These are phyloP conservation scores for Petaurus breviceps DNA, from an alignment of 2,113 vertebrate genomes.

Conservation along the genomic window DNA sequence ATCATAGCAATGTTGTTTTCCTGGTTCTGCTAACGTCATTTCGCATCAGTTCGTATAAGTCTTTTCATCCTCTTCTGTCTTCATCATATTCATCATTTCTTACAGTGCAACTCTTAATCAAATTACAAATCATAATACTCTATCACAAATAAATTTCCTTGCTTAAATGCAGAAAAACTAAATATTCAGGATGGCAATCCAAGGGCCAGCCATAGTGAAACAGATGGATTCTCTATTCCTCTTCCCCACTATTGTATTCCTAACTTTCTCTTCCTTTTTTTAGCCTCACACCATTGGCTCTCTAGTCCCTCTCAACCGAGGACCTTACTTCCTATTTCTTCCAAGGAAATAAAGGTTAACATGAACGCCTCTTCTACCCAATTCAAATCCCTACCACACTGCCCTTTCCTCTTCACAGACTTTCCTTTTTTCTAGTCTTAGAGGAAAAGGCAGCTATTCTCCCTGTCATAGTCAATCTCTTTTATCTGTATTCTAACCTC, in stretches of 20 bases:
- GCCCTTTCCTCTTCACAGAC: not conserved
- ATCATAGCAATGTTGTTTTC: not conserved
- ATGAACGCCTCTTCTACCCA: not conserved
- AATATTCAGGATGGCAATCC: conserved; percentile 1
- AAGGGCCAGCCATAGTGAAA: not conserved
- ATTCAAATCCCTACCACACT: not conserved
- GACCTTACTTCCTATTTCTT: not conserved
- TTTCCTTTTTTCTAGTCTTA: not conserved
- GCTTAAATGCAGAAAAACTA: conserved; percentile 15
- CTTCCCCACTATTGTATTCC: not conserved
- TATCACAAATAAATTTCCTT: not conserved
- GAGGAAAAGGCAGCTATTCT: not conserved
- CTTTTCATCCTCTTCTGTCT: not conserved
- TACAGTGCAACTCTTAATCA: not conserved
- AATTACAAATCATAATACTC: conserved; percentile 24
- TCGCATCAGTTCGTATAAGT: not conserved
- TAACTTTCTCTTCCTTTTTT: not conserved
- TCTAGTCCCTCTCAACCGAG: not conserved
- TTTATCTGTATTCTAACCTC: not conserved
- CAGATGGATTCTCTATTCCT: not conserved
- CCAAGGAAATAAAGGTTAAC: not conserved
- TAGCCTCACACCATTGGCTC: not conserved
- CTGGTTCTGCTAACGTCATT: not conserved
- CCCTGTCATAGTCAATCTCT: not conserved
- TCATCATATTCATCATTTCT: not conserved